Evolutionary conservation across 2,888 invertebrate species (phyloP), one percentile per base, ranked within the genome.

Genomic region (Himalopsyche kuldschensis): DNA sequence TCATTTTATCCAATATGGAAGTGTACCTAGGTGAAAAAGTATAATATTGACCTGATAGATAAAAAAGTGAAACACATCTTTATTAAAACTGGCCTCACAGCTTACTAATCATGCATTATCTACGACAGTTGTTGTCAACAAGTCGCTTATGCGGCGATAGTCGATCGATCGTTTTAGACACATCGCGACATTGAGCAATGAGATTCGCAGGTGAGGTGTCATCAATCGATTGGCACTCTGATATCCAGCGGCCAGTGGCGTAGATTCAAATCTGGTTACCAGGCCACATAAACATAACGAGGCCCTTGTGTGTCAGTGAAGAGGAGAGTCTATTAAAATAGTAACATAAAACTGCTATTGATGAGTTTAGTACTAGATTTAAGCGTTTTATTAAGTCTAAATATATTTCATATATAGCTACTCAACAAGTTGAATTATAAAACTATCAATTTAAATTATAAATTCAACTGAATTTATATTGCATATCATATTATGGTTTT

Each of bases 131-230:
- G 15, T 27, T 27, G 69, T 69, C 69, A 69, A 69, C 69, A 69
- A 24, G 69, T 27, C 69, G 79, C 27, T 41, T 78, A 35, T 27
- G 41, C 41, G 35, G 41, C 78, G 35, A 27, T 48, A 79, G 31
- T 41, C 48, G 47, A 31, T 48, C 47, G 47, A 79, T 79, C 46
- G 79, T 20, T 20, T 17, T 27, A 31, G 41, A 78, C 41, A 78
- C 78, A 41, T 27, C 35, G 31, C n/a, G 80, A 80, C 80, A 69
- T 31, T 80, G 80, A 80, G 63, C 63, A 69, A 80, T 80, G 80
- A 20, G 55, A 47, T 31, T 63, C 63, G 80, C 80, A 80, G 63
- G 80, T 80, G 69, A 63, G 80, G 80, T 69, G 80, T 80, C 80
- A 80, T 69, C 69, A 80, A 80, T 80, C 80, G 69, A 80, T 80